A percentile compares a stretch with the other conserved stretches of the same genome.
These are phyloP conservation scores for Sebastes iracundus DNA, from an alignment of 2,797 vertebrate species.

Conservation along the genomic window DNA sequence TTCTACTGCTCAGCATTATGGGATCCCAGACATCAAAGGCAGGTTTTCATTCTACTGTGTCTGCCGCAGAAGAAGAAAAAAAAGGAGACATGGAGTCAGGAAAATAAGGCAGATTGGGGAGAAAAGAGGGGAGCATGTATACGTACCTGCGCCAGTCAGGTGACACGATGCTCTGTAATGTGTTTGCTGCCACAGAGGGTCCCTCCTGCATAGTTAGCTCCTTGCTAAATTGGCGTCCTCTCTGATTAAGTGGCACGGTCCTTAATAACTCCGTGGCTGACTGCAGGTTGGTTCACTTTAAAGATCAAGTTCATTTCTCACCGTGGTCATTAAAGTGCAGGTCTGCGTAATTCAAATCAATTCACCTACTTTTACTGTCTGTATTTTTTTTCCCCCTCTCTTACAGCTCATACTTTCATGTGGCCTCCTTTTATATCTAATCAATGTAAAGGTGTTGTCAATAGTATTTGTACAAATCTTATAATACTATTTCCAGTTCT, in stretches of 20 bases:
- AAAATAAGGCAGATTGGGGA: constrained; percentile 56
- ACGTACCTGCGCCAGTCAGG: constrained; percentile 39
- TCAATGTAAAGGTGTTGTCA: constrained; percentile 21
- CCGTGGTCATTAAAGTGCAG: constrained; percentile 74
- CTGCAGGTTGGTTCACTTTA: constrained; percentile 73
- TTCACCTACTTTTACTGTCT: constrained; percentile 24
- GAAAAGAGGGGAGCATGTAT: constrained; percentile 16
- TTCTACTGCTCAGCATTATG: constrained; percentile 81
- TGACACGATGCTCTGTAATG: constrained; percentile 59
- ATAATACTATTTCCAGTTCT: constrained; percentile 45
- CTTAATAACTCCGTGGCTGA: constrained; percentile 72
- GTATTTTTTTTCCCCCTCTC: not conserved
- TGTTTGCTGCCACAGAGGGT: constrained; percentile 58
- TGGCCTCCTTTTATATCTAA: constrained; percentile 19
- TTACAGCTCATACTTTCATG: not conserved
- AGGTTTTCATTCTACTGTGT: constrained; percentile 74
- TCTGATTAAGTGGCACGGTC: constrained; percentile 78
- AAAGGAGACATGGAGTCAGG: constrained; percentile 59
- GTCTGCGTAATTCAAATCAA: constrained; percentile 69
- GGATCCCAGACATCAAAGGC: constrained; percentile 82
- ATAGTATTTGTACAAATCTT: constrained; percentile 35
- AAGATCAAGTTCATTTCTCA: constrained; percentile 86
- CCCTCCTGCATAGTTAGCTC: constrained; percentile 71
- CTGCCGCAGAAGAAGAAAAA: constrained; percentile 48
- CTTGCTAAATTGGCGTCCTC: constrained; percentile 66